These are phyloP conservation scores for Pardalotus punctatus DNA, from an alignment of 2,113 vertebrate genomes.

Conservation along the genomic window DNA sequence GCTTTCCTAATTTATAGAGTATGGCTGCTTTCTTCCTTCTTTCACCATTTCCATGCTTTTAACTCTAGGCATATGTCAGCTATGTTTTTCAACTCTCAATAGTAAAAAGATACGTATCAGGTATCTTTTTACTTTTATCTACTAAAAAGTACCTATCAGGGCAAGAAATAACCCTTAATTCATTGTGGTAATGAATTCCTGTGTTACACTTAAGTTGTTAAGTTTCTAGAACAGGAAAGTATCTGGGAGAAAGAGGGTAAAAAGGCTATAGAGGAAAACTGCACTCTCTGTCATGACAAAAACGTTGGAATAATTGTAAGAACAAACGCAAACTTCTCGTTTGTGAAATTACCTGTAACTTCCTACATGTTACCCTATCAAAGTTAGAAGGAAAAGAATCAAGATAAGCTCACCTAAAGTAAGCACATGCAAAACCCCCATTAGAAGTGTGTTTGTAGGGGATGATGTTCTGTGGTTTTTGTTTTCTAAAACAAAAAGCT, in stretches of 20 bases:
- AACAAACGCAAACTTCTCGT: not conserved
- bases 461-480: not conserved
- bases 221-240: not conserved
- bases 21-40: not conserved
- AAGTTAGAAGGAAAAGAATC: not conserved
- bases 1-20: not conserved
- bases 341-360: not conserved
- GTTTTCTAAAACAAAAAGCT: not conserved
- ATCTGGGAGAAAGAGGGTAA: not conserved
- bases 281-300: not conserved
- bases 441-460: not conserved
- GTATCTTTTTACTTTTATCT: no score
- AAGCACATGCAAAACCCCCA: accelerated
- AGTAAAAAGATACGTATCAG: no score
- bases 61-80: not conserved
- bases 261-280: not conserved
- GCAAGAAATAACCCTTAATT: not conserved
- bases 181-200: not conserved
- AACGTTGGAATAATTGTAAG: not conserved
- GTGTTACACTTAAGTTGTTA: not conserved
- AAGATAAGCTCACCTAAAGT: not conserved
- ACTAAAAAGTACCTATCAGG: not conserved
- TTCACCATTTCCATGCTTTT: not conserved
- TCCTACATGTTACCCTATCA: not conserved
- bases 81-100: not conserved